These are phyloP conservation scores for Drosophila robusta DNA, from an alignment of 2,888 invertebrate genomes.

Conservation along the genomic window DNA sequence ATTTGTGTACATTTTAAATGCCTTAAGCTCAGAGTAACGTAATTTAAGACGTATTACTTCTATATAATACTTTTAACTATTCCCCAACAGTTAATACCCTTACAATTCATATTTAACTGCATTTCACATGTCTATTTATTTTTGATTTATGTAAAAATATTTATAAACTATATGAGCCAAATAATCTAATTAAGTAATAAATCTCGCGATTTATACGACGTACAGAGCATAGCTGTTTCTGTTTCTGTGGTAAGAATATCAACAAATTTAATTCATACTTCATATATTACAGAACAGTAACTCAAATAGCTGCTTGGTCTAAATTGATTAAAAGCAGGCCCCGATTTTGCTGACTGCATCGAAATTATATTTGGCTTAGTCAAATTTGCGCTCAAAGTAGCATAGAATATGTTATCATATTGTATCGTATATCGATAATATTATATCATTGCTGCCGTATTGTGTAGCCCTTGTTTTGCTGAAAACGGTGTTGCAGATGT, in stretches of 20 bases:
- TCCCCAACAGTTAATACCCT: too few relatives aligned
- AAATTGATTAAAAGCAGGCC: neutral
- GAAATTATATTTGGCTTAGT: neutral
- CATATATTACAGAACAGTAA: neutral
- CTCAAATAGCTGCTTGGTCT: neutral
- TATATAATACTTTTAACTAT: too few relatives aligned
- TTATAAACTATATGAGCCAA: neutral
- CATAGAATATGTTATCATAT: constrained; percentile 3
- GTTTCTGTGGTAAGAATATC: neutral
- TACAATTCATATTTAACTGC: neutral
- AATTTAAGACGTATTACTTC: neutral
- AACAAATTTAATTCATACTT: neutral
- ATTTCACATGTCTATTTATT: neutral
- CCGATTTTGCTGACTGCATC: neutral
- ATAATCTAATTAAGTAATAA: constrained; percentile 6
- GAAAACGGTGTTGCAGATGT: neutral
- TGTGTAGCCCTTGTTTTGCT: constrained; percentile 13
- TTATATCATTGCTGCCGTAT: neutral
- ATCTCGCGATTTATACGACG: neutral
- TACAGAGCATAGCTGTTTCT: neutral
- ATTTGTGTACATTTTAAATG: neutral
- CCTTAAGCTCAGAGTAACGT: neutral
- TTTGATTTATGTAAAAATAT: neutral
- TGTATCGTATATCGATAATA: constrained; percentile 14
- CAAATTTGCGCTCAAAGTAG: constrained; percentile 19